Conservation (phyloP, 1,140 invertebrate species). For the Apis cerana region DNA sequence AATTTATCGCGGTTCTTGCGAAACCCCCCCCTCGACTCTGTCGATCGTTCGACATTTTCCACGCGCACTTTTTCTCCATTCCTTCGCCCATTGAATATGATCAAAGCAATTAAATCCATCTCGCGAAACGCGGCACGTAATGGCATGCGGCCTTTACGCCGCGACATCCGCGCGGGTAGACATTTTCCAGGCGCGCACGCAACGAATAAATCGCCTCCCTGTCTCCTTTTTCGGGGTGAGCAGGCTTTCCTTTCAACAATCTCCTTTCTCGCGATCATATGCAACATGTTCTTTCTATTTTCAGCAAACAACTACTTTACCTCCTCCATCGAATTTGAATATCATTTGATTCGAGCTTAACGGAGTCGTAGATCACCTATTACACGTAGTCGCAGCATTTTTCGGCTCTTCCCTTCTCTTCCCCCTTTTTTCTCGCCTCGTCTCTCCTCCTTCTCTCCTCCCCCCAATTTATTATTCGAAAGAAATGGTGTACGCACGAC, state of each 20-base stretch:
- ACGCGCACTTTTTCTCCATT: not conserved
- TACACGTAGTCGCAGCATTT: too few species aligned
- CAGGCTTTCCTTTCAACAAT: not conserved
- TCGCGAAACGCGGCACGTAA: constrained; percentile 21
- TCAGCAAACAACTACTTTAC: too few species aligned
- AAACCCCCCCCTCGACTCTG: not conserved
- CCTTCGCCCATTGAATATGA: constrained; percentile 27
- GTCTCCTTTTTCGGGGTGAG: not conserved
- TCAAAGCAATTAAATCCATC: constrained; percentile 53
- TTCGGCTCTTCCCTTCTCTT: too few species aligned
- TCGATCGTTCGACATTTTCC: constrained; percentile 52
- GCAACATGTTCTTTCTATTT: too few species aligned
- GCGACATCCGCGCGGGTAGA: constrained; percentile 34
- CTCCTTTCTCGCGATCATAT: not conserved
- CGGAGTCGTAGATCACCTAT: too few species aligned
- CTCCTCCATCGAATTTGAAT: too few species aligned
- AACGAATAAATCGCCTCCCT: constrained; percentile 43
- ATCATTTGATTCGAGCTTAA: too few species aligned
- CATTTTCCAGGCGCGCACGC: constrained; percentile 45
- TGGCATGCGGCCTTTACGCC: constrained; percentile 47
- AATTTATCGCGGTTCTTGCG: constrained; percentile 38
- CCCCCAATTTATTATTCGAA: too few species aligned
- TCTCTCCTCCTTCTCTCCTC: too few species aligned
- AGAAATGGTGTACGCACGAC: not conserved
- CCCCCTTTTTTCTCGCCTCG: too few species aligned